phyloP scores from a whole-genome alignment of 64 coral and sea anemone genomes.

The Platygyra sinensis region DNA sequence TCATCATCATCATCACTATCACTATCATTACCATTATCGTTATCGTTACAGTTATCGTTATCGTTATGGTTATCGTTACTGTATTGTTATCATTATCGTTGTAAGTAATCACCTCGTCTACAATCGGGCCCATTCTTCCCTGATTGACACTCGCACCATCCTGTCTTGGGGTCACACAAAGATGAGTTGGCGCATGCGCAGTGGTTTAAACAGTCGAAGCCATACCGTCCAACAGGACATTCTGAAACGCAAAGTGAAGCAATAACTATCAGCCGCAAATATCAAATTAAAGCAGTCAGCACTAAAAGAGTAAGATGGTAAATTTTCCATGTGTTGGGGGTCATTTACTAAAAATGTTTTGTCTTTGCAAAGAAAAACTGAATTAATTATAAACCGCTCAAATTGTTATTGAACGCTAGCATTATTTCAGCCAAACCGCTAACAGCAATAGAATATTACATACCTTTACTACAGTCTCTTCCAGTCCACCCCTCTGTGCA shows the following conservation, averaged over 20 bases:
- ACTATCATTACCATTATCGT: too few relatives aligned
- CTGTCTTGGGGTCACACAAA: conserved; percentile 26
- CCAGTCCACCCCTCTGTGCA: conserved; percentile 82
- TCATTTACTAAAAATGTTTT: too few relatives aligned
- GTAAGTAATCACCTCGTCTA: not conserved
- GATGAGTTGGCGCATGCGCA: conserved; percentile 53
- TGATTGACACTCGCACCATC: conserved; percentile 42
- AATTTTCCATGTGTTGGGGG: too few relatives aligned
- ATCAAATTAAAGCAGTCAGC: not conserved
- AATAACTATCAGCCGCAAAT: not conserved
- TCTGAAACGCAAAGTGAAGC: not conserved
- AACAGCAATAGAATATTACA: not conserved
- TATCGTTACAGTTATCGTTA: too few relatives aligned
- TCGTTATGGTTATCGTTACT: too few relatives aligned
- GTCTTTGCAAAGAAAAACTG: too few relatives aligned
- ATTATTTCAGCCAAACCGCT: too few relatives aligned
- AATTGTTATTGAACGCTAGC: too few relatives aligned
- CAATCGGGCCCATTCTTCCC: conserved; percentile 20
- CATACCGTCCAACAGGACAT: conserved; percentile 43
- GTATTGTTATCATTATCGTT: too few relatives aligned
- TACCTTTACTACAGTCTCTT: conserved; percentile 60
- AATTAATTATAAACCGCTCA: too few relatives aligned
- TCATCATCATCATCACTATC: too few relatives aligned
- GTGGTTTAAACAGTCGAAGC: conserved; percentile 11
- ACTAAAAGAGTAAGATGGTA: not conserved